Evolutionary conservation across 2,888 invertebrate genomes (phyloP).

Genomic region (Xiphydria camelus): DNA sequence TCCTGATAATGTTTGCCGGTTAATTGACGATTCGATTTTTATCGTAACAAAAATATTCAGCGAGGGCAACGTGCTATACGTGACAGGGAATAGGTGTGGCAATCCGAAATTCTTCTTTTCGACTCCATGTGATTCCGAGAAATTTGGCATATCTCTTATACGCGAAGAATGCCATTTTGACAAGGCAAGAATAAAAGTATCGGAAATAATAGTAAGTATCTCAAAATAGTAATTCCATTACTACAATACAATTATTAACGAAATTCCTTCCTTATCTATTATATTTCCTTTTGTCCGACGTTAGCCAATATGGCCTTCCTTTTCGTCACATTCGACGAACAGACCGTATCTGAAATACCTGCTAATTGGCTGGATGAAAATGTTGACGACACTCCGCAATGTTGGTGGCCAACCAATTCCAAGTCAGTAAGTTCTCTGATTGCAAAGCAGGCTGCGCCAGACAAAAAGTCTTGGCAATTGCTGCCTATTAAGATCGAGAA

Average conservation of each 20-base stretch:
- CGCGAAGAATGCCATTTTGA: slow-evolving; percentile 7
- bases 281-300: neutral
- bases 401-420: neutral
- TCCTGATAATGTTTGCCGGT: slow-evolving; percentile 16
- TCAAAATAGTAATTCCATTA: slow-evolving; percentile 8
- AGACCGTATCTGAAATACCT: neutral
- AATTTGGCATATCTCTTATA: slow-evolving; percentile 7
- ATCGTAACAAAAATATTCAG: slow-evolving; percentile 6
- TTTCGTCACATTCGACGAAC: neutral
- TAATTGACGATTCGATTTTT: slow-evolving; percentile 10
- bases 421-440: neutral
- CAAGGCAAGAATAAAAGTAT: slow-evolving; percentile 6
- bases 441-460: neutral
- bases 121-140: slow-evolving; percentile 15
- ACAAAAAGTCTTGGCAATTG: slow-evolving; percentile 10
- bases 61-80: slow-evolving; percentile 4
- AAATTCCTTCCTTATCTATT: neutral
- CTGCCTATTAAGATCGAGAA: slow-evolving; percentile 9
- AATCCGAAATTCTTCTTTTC: slow-evolving; percentile 11
- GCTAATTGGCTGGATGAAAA: neutral
- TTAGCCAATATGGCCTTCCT: neutral
- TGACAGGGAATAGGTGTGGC: slow-evolving; percentile 6
- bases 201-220: slow-evolving; percentile 8
- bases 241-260: slow-evolving; percentile 12
- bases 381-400: neutral